These are phyloP conservation scores for Echinarachnius parma DNA, from an alignment of 53 echinoderm and acorn worm species.

Conservation along the genomic window DNA sequence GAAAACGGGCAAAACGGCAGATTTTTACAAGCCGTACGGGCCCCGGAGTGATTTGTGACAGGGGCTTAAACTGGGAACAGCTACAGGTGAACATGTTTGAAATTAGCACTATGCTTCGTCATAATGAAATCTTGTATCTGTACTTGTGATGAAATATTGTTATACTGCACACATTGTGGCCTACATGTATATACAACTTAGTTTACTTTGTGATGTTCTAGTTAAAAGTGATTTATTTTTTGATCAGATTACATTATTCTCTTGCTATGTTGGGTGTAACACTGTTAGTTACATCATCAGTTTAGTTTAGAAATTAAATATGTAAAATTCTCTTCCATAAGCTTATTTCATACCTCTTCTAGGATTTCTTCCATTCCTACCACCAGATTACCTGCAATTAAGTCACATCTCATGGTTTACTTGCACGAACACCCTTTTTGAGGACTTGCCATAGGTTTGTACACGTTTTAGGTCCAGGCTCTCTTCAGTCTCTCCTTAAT, in stretches of 20 bases:
- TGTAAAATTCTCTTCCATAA: constrained; percentile 3
- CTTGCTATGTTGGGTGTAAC: constrained; percentile 4
- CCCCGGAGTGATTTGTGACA: no score
- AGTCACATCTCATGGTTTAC: constrained; percentile 4
- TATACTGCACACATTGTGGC: constrained; percentile 4
- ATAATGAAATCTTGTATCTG: constrained; percentile 9
- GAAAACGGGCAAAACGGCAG: no score
- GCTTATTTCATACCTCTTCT: constrained; percentile 4
- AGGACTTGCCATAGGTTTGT: constrained; percentile 4
- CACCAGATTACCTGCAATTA: constrained; percentile 4
- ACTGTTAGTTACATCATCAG: constrained; percentile 4
- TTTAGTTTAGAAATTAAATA: not conserved
- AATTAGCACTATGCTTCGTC: constrained; percentile 4
- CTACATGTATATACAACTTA: constrained; percentile 3
- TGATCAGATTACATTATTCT: constrained; percentile 1
- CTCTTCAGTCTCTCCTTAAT: not conserved
- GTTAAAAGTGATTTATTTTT: constrained; percentile 3
- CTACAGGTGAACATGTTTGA: constrained; percentile 6
- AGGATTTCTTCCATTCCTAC: constrained; percentile 4
- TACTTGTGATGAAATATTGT: constrained; percentile 3
- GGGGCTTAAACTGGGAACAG: constrained; percentile 2
- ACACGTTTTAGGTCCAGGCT: constrained; percentile 4
- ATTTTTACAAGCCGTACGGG: no score
- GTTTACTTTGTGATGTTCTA: constrained; percentile 4
- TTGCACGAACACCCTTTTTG: not conserved